Evolutionary conservation across 2,113 vertebrate genomes (phyloP), one percentile per base, ranked within the genome.

Genomic region (Hyperopisus bebe): DNA sequence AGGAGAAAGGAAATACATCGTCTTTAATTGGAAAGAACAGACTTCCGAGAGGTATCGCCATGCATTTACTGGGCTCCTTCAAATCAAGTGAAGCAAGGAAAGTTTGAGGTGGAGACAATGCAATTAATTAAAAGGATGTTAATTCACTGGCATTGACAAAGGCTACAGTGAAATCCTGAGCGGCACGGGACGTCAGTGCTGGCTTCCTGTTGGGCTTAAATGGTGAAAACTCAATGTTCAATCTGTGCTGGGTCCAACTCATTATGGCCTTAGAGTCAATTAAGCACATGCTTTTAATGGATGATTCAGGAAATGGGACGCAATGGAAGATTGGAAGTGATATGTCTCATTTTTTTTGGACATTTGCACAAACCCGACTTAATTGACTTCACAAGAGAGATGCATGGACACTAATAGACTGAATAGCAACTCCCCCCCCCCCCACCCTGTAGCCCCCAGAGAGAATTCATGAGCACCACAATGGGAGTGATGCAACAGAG

Each of bases 111-210:
- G 74, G 91, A 27, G 82, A 90, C 89, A 92, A 91, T 92, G 91
- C 94, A 92, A 95, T 95, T 94, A 93, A 95, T 94, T 94, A 93
- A 93, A 93, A 82, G 0, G 44, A 92, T 90, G 92, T 91, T 94
- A 94, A 93, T 80, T n/a, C 90, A 86, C 42, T 35, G 27, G 91
- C 90, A 90, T 86, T 10, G 46, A 86, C 91, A 92, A 92, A 88
- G 87, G 89, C 91, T 86, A 85, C 46, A 46, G 87, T 89, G 90
- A 93, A 89, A 74, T 24, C 15, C 9, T 55, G 90, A 3, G 85
- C 51, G 87, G 86, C 90, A 92, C 90, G 89, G 90, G 80, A 39
- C 74, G 17, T 13, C 13, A 88, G 80, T 90, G 92, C 82, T 89
- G 87, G 90, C 48, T 87, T 86, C 84, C 70, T 21, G 1, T n/a